Conservation (phyloP, 2,113 vertebrate species). For the Halichoeres trimaculatus region DNA sequence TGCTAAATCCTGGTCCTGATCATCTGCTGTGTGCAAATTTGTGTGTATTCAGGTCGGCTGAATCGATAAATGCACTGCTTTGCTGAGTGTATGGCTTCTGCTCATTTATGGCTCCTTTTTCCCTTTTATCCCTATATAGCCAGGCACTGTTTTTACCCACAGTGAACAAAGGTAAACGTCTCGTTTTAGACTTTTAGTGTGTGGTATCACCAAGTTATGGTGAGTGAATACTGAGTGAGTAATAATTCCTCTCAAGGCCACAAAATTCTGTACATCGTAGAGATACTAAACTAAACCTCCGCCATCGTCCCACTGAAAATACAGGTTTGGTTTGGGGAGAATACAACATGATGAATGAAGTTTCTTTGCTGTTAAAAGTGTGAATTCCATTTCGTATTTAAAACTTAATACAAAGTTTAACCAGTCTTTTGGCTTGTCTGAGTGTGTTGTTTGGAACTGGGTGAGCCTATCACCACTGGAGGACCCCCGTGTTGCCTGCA, state of each 20-base stretch:
- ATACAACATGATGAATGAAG: constrained; percentile 16
- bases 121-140: constrained; percentile 59
- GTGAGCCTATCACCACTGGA: constrained; percentile 13
- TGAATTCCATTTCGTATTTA: constrained; percentile 26
- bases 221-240: constrained; percentile 50
- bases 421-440: constrained; percentile 43
- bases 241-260: constrained; percentile 37
- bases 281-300: constrained; percentile 21
- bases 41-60: constrained; percentile 41
- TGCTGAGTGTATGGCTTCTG: constrained; percentile 78
- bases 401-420: constrained; percentile 14
- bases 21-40: constrained; percentile 39
- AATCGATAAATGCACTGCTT: constrained; percentile 21
- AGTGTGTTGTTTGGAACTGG: constrained; percentile 11
- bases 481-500: constrained; percentile 18
- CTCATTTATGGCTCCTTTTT: constrained; percentile 74
- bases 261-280: constrained; percentile 16
- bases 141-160: constrained; percentile 61
- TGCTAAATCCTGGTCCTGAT: constrained; percentile 25
- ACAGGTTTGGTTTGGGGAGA: constrained; percentile 36
- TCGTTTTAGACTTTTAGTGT: constrained; percentile 48
- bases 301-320: constrained; percentile 22
- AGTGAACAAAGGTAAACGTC: constrained; percentile 44
- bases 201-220: constrained; percentile 19
- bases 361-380: constrained; percentile 16